Evolutionary conservation across 1,140 invertebrate genomes (phyloP).

Genomic region (honey bee (Apis mellifera)): DNA sequence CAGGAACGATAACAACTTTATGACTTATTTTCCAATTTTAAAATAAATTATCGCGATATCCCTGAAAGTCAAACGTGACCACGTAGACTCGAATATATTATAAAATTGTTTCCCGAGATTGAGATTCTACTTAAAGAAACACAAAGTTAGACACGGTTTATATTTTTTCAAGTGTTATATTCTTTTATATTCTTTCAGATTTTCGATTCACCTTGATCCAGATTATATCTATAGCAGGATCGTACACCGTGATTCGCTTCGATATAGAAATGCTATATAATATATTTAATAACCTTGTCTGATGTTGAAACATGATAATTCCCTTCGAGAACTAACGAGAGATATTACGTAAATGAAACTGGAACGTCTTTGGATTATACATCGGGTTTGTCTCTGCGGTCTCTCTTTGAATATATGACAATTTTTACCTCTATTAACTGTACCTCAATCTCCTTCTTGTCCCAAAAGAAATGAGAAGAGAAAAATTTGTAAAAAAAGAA

Average conservation of each 20-base stretch:
- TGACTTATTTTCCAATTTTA: background rate
- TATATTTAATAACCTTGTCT: slow-evolving; percentile 39
- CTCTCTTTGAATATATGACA: background rate
- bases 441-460: too few relatives aligned
- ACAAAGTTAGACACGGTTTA: slow-evolving; percentile 4
- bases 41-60: background rate
- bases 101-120: background rate
- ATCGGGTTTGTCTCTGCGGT: background rate
- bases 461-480: too few relatives aligned
- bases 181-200: slow-evolving; percentile 6
- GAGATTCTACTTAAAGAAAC: background rate
- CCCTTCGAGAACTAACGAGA: background rate
- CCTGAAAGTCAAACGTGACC: background rate
- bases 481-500: too few relatives aligned
- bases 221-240: background rate
- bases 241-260: slow-evolving; percentile 29
- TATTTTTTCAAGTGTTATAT: slow-evolving; percentile 27
- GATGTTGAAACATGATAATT: background rate
- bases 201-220: slow-evolving; percentile 46
- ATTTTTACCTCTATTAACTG: background rate
- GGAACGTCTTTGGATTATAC: background rate
- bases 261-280: slow-evolving; percentile 38
- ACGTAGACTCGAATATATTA: background rate
- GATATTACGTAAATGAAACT: slow-evolving; percentile 21
- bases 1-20: background rate